These are phyloP conservation scores for Pseudococcus longispinus DNA, from an alignment of 2,888 invertebrate species.

Conservation along the genomic window DNA sequence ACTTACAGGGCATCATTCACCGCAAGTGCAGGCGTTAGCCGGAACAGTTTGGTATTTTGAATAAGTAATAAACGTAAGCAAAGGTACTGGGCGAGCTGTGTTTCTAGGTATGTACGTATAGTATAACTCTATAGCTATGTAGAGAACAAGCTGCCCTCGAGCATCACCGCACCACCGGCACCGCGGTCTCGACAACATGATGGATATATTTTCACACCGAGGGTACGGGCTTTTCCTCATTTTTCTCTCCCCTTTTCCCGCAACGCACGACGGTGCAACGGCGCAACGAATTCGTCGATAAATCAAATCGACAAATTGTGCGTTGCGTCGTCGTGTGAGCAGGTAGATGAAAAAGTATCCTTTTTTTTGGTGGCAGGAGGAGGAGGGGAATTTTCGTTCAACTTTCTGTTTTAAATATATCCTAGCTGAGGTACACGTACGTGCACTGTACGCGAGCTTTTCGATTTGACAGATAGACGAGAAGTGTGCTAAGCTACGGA, in stretches of 20 bases:
- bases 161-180: neutral
- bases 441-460: no score
- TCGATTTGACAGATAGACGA: no score
- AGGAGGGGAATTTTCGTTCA: no score
- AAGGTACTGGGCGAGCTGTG: neutral
- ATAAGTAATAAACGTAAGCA: conserved; percentile 7
- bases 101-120: neutral
- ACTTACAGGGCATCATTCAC: neutral
- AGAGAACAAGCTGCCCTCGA: neutral
- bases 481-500: no score
- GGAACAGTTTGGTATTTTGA: conserved; percentile 15
- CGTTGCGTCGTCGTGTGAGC: neutral
- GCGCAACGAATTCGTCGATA: neutral
- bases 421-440: no score
- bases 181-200: neutral
- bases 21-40: conserved; percentile 1
- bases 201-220: conserved; percentile 5
- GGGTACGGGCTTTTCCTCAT: neutral
- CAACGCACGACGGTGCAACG: neutral
- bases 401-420: neutral
- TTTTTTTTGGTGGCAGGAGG: neutral
- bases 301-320: conserved; percentile 4
- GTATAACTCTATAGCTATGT: neutral
- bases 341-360: neutral
- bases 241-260: neutral